These are phyloP conservation scores for Scomber colias DNA, from an alignment of 2,113 vertebrate genomes.

Conservation along the genomic window DNA sequence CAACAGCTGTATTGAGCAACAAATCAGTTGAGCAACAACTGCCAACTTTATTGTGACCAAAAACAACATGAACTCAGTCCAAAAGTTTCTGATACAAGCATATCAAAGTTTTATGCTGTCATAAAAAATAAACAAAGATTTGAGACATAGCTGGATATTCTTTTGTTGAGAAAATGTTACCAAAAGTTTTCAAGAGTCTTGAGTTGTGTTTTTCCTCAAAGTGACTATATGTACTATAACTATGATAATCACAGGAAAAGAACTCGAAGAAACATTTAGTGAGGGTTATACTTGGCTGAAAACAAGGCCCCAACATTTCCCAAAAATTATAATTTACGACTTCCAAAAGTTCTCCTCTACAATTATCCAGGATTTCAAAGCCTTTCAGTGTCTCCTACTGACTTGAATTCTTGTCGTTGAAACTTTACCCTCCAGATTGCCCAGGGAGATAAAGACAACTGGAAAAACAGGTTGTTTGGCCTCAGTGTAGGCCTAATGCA, in stretches of 20 bases:
- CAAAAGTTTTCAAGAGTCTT: neutral
- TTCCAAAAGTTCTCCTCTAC: slow-evolving; percentile 50
- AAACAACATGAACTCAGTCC: slow-evolving; percentile 9
- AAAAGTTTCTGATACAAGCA: slow-evolving; percentile 7
- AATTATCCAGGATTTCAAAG: slow-evolving; percentile 73
- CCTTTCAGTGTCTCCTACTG: slow-evolving; percentile 50
- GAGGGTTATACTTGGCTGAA: slow-evolving; percentile 29
- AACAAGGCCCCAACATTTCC: neutral
- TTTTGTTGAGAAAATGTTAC: neutral
- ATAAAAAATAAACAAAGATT: slow-evolving; percentile 19
- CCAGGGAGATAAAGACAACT: slow-evolving; percentile 82
- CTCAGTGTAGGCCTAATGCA: slow-evolving; percentile 69
- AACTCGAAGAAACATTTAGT: slow-evolving; percentile 10
- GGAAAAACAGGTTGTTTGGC: slow-evolving; percentile 85
- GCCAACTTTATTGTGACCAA: slow-evolving; percentile 42
- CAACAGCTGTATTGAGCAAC: slow-evolving; percentile 55
- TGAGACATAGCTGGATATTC: slow-evolving; percentile 2
- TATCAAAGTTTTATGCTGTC: slow-evolving; percentile 28
- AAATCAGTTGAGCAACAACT: slow-evolving; percentile 60
- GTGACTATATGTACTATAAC: neutral
- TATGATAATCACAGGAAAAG: slow-evolving; percentile 8
- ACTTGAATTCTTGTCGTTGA: slow-evolving; percentile 65
- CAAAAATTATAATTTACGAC: slow-evolving; percentile 52
- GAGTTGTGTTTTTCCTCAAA: neutral
- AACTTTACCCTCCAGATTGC: slow-evolving; percentile 78